These are phyloP conservation scores for Nannobrachium achirus DNA, from an alignment of 2,113 vertebrate species.

Conservation along the genomic window DNA sequence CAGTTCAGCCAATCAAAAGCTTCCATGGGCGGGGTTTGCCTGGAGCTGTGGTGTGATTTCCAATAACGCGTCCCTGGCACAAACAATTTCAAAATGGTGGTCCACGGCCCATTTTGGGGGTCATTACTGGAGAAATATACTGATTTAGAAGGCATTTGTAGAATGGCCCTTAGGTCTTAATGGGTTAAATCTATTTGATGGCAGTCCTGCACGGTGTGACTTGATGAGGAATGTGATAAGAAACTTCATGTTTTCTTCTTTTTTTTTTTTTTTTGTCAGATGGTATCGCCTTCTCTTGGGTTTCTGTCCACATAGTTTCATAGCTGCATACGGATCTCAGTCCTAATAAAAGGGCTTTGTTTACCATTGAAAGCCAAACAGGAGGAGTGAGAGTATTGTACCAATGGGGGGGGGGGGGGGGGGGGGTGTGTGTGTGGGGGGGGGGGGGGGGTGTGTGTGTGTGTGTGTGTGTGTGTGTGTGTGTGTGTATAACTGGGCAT, in stretches of 20 bases:
- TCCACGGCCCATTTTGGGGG: too few species aligned
- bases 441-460: neutral
- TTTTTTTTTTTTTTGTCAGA: neutral
- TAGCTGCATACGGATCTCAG: neutral
- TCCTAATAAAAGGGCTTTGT: conserved; percentile 9
- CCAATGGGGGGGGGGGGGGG: neutral
- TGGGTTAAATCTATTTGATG: too few species aligned
- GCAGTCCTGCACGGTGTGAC: too few species aligned
- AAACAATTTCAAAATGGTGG: too few species aligned
- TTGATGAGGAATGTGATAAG: neutral
- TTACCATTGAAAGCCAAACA: conserved; percentile 41
- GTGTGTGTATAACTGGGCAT: neutral
- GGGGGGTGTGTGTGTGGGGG: conserved; percentile 5
- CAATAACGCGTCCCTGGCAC: too few species aligned
- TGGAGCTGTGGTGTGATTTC: too few species aligned
- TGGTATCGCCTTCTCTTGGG: neutral
- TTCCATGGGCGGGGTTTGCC: too few species aligned
- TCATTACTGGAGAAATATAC: too few species aligned
- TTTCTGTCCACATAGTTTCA: neutral
- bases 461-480: conserved; percentile 1
- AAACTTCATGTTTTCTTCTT: neutral
- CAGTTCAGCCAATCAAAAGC: too few species aligned
- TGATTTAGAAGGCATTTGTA: too few species aligned
- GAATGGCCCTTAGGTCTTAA: too few species aligned
- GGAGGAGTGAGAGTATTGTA: neutral